Conservation (phyloP, 2,797 vertebrate species). For the Hemibagrus guttatus region DNA sequence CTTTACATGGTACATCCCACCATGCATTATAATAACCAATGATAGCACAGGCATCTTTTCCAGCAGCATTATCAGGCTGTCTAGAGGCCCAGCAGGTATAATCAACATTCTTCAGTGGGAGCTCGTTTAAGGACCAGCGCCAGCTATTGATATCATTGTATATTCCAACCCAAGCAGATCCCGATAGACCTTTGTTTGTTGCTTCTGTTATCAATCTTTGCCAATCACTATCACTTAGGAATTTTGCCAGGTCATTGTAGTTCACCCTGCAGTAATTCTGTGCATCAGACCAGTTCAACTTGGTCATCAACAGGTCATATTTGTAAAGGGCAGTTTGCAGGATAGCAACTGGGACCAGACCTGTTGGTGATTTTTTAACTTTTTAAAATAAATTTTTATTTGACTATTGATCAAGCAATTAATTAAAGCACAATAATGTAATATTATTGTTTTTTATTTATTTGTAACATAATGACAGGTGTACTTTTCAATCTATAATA, state of each 20-base stretch:
- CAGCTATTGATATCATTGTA: background rate
- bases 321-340: background rate
- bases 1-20: background rate
- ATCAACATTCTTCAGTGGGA: background rate
- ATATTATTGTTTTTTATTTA: too few relatives aligned
- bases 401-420: too few relatives aligned
- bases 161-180: background rate
- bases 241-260: background rate
- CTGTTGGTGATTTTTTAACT: background rate
- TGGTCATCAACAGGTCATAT: background rate
- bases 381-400: background rate
- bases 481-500: too few relatives aligned
- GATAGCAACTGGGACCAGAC: background rate
- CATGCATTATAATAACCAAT: background rate
- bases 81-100: background rate
- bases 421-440: too few relatives aligned
- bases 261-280: slow-evolving; percentile 16
- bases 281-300: background rate
- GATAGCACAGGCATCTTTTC: background rate
- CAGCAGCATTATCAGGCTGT: background rate
- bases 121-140: too few relatives aligned
- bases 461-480: too few relatives aligned
- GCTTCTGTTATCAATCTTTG: background rate
- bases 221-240: background rate
- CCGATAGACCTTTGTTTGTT: background rate